Conservation (phyloP, 2,888 invertebrate species). For the Eucera pruinosa region DNA sequence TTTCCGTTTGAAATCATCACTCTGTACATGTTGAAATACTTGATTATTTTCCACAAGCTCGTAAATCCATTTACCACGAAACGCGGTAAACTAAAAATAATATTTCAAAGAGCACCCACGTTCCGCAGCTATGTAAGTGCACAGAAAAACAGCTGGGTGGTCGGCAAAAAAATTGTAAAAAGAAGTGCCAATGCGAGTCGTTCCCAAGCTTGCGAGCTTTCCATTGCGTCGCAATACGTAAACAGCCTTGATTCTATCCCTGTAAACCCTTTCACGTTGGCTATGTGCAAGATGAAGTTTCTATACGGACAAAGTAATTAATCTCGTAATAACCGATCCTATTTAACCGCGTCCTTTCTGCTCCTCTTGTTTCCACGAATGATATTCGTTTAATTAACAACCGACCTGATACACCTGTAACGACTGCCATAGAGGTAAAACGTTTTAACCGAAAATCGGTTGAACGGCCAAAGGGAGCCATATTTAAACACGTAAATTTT, state of each 20-base stretch:
- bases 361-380: slow-evolving; percentile 1
- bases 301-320: slow-evolving; percentile 30
- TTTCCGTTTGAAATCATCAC: not conserved
- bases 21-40: not conserved
- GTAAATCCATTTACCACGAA: not conserved
- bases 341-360: slow-evolving; percentile 21
- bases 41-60: not conserved
- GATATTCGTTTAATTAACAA: slow-evolving; percentile 32
- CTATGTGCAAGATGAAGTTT: slow-evolving; percentile 10
- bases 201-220: not conserved
- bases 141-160: not conserved
- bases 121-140: not conserved
- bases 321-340: slow-evolving; percentile 31
- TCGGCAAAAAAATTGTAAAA: not conserved
- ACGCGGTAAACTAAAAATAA: not conserved
- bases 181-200: not conserved
- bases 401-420: not conserved
- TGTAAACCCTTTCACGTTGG: slow-evolving; percentile 4
- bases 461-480: not conserved
- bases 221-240: not conserved
- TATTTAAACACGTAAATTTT: not conserved
- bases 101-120: not conserved
- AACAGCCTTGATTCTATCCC: not conserved
- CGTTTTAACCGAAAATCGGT: not conserved
- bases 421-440: not conserved